Conservation (phyloP, 2,113 vertebrate genomes). For the Equus quagga region DNA sequence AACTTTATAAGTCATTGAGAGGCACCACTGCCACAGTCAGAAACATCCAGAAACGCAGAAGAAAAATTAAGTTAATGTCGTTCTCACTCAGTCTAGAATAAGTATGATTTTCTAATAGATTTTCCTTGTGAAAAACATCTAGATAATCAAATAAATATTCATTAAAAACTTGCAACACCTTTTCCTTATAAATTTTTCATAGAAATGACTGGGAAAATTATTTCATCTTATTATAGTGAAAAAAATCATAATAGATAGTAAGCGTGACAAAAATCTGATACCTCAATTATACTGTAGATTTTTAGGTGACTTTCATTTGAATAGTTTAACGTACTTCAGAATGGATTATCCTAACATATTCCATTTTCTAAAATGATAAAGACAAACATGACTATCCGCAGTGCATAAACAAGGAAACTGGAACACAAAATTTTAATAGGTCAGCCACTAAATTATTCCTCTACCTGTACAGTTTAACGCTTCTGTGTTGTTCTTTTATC, state of each 20-base stretch:
- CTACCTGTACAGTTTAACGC: background rate
- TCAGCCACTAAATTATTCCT: constrained; percentile 56
- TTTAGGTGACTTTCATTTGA: constrained; percentile 24
- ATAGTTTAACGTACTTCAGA: constrained; percentile 43
- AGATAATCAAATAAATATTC: constrained; percentile 22
- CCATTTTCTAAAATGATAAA: background rate
- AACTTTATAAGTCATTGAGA: background rate
- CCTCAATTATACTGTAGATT: background rate
- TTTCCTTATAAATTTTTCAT: background rate
- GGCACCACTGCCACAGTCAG: background rate
- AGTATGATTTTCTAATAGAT: background rate
- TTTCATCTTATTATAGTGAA: background rate
- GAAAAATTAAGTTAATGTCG: constrained; percentile 39
- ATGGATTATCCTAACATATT: constrained; percentile 11
- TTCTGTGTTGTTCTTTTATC: constrained; percentile 7
- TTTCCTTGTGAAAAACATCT: constrained; percentile 34
- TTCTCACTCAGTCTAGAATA: constrained; percentile 21
- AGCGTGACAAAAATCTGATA: constrained; percentile 21
- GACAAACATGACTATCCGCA: background rate
- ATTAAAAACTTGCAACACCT: background rate
- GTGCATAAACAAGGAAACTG: background rate
- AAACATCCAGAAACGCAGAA: background rate
- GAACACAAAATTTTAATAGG: constrained; percentile 5
- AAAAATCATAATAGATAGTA: background rate
- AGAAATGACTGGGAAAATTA: background rate